Evolutionary conservation across 2,797 vertebrate genomes (phyloP), one percentile per base, ranked within the genome.

Genomic region (Enteromius anoplus): DNA sequence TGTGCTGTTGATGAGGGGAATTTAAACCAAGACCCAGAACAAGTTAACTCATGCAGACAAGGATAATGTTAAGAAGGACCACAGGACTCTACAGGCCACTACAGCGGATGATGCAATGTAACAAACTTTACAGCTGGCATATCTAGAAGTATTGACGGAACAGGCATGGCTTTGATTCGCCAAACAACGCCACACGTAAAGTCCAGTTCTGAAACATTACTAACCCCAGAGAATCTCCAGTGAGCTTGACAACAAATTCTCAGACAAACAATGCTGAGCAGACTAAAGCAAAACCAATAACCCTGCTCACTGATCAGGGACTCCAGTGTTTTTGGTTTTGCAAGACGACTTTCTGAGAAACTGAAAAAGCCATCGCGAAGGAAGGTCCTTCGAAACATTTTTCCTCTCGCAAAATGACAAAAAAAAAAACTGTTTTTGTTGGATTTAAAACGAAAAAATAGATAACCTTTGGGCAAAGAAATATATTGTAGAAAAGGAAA

Each of bases 11-110:
- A 72, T 81, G 29, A 37, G 19, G 40, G 68, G 42, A 51, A 40
- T 40, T 53, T 69, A 23, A 69, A 65, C 58, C 21, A 58, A 80
- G 51, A 80, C 21, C 68, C 23, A 60, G 78, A 71, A 66, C 9
- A n/a, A n/a, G 34, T 68, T 23, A 55, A 71, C 40, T 71, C 66
- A 70, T 80, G 66, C 78, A 71, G 66, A 69, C 78, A 29, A 37
- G 34, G n/a, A 80, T 40, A 71, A 80, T 58, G 69, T 81, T 81
- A 15, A 42, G 58, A 81, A 81, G 80, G 58, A 82, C 80, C 45
- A 73, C 68, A 65, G n/a, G 58, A 75, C 45, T 78, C 5, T 26
- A 81, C 55, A 34, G 34, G 5, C 14, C 69, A 72, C 21, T 65
- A 29, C 45, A 65, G 26, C 5, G 15, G 60, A 66, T 23, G 19